A percentile compares a stretch with the other conserved stretches of the same genome.
phyloP scores from a whole-genome alignment of 2,888 invertebrate genomes.

The Pollenia labialis region DNA sequence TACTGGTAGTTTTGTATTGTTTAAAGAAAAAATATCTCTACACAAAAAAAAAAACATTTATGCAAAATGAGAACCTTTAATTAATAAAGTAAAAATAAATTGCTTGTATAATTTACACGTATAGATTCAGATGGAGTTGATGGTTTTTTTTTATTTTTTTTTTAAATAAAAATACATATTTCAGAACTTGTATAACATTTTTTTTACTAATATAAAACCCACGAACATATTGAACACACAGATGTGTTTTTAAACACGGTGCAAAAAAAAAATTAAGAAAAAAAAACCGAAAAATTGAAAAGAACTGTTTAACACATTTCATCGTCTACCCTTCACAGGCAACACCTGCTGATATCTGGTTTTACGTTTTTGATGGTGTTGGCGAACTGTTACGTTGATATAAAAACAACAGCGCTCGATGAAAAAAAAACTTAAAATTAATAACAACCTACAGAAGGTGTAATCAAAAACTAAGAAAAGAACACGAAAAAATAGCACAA shows the following conservation, averaged over 20 bases:
- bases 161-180: background rate
- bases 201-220: slow-evolving; percentile 1
- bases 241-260: slow-evolving; percentile 39
- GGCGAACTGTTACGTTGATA: slow-evolving; percentile 15
- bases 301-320: slow-evolving; percentile 53
- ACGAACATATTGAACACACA: slow-evolving; percentile 52
- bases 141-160: background rate
- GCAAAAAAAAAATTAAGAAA: slow-evolving; percentile 12
- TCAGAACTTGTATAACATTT: background rate
- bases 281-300: slow-evolving; percentile 9
- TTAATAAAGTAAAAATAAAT: slow-evolving; percentile 22
- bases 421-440: slow-evolving; percentile 22
- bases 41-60: background rate
- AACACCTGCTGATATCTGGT: slow-evolving; percentile 60
- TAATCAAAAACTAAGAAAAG: slow-evolving; percentile 42
- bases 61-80: slow-evolving; percentile 9
- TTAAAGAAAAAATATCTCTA: background rate
- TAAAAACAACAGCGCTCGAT: background rate
- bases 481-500: slow-evolving; percentile 41
- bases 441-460: slow-evolving; percentile 57
- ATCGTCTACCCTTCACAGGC: slow-evolving; percentile 17
- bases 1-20: background rate
- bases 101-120: slow-evolving; percentile 51
- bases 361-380: slow-evolving; percentile 22
- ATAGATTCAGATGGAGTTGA: background rate